Conservation (phyloP, 2,113 vertebrate genomes). For the Stegastes partitus region DNA sequence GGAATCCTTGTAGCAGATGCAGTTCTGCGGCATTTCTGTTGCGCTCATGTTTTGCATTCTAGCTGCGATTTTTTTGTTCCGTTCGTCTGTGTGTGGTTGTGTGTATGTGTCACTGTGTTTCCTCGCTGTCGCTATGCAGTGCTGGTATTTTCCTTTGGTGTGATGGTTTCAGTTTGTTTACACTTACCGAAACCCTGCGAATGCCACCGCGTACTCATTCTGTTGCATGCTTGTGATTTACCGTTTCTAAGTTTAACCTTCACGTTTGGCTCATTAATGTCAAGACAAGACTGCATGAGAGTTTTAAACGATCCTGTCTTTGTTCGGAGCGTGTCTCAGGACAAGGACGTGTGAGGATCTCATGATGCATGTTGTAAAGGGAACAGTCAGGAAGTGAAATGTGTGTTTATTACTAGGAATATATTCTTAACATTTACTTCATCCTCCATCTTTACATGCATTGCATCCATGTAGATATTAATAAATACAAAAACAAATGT, state of each 20-base stretch:
- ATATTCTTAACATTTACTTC: background rate
- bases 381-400: conserved; percentile 66
- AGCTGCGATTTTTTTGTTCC: conserved; percentile 32
- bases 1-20: conserved; percentile 14
- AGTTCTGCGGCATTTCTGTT: conserved; percentile 29
- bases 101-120: background rate
- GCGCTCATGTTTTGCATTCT: conserved; percentile 32
- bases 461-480: conserved; percentile 22
- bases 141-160: background rate
- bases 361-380: conserved; percentile 70
- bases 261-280: conserved; percentile 29
- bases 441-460: conserved; percentile 7
- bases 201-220: background rate
- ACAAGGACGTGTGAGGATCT: conserved; percentile 24
- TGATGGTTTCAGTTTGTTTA: conserved; percentile 3
- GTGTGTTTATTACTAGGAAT: conserved; percentile 57
- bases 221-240: conserved; percentile 44
- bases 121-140: conserved; percentile 1
- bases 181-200: background rate
- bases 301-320: conserved; percentile 29
- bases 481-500: background rate
- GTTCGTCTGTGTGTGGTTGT: conserved; percentile 24
- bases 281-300: conserved; percentile 42
- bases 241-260: conserved; percentile 42
- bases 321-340: conserved; percentile 23